These are phyloP conservation scores for Strigamia maritima DNA, from an alignment of 2,888 invertebrate genomes.

Conservation along the genomic window DNA sequence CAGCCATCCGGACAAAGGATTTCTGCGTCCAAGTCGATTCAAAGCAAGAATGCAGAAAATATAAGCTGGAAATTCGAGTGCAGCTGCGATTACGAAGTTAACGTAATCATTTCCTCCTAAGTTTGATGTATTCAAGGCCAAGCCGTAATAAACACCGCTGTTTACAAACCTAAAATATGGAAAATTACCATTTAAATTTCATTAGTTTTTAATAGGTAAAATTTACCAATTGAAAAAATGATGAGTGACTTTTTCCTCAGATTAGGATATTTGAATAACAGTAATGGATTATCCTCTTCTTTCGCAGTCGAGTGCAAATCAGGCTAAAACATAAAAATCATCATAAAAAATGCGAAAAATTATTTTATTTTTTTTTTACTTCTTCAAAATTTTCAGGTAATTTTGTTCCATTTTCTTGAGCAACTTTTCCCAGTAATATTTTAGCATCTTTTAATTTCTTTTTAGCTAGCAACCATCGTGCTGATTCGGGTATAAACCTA, in stretches of 20 bases:
- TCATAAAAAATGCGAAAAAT: neutral
- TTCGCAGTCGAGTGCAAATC: neutral
- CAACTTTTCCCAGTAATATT: slow-evolving; percentile 60
- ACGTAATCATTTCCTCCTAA: slow-evolving; percentile 68
- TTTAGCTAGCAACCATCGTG: slow-evolving; percentile 69
- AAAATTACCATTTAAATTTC: neutral
- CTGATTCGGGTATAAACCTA: slow-evolving; percentile 64
- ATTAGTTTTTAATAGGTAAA: no score
- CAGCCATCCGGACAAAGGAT: slow-evolving; percentile 68
- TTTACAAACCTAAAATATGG: slow-evolving; percentile 65
- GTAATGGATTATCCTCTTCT: slow-evolving; percentile 29
- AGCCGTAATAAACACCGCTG: slow-evolving; percentile 72
- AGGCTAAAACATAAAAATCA: neutral
- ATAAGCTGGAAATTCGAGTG: slow-evolving; percentile 69
- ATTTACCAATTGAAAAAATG: slow-evolving; percentile 46
- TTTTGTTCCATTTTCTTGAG: slow-evolving; percentile 58
- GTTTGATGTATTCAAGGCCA: slow-evolving; percentile 70
- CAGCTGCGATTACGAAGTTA: slow-evolving; percentile 69
- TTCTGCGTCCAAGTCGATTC: slow-evolving; percentile 65
- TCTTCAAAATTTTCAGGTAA: slow-evolving; percentile 51
- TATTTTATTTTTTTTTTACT: neutral
- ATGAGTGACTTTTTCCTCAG: slow-evolving; percentile 47
- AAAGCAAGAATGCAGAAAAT: slow-evolving; percentile 58
- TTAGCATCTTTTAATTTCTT: slow-evolving; percentile 60
- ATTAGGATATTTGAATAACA: slow-evolving; percentile 46